Base-by-base conservation (phyloP, 1,140 invertebrate species). In the Drosophila simulans region DNA sequence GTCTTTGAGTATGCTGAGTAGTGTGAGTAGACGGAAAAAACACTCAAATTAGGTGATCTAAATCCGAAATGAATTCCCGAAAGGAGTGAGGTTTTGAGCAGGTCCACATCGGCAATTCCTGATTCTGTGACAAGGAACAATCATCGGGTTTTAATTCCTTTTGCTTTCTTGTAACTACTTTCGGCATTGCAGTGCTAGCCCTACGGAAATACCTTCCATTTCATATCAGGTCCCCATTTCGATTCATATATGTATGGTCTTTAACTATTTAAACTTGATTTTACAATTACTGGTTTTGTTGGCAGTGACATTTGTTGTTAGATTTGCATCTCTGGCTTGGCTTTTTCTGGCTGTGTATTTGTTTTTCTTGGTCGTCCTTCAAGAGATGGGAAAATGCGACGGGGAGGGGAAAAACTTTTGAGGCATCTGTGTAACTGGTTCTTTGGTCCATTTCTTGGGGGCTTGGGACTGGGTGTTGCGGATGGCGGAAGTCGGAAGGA, bases 1-100 rank as follows among this genome's bases (percentile, higher is more conserved):
- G 80, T 82, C 79, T 82, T 82, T 83, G 70, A 82, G 46, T 78
- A 83, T 82, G 78, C 77, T 80, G 80, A 63, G 31, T 60, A 27
- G 35, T 64, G 59, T 51, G 62, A 68, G 40, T 17, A 25, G 62
- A 55, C 22, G 39, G 55, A 64, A 64, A 62, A 43, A 20, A 25
- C 52, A 12, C 27, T 42, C 22, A 31, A 65, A 31, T 27, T 17
- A 55, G 53, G 25, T 40, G 54, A 43, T 42, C 11, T 27, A 22
- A 39, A 45, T 22, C 27, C 40, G 3, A 60, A 64, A 31, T n/a
- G n/a, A 22, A 22, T 35, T 34, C 10, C 62, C 31, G 45, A 54
- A 52, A 70, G 56, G 51, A 25, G 49, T 55, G 49, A 68, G 63
- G 31, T 40, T 31, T 69, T 68, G 65, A 69, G 43, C 58, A 64